These are phyloP conservation scores for Drosophila mimetica DNA, from an alignment of 2,888 invertebrate species.

Conservation along the genomic window DNA sequence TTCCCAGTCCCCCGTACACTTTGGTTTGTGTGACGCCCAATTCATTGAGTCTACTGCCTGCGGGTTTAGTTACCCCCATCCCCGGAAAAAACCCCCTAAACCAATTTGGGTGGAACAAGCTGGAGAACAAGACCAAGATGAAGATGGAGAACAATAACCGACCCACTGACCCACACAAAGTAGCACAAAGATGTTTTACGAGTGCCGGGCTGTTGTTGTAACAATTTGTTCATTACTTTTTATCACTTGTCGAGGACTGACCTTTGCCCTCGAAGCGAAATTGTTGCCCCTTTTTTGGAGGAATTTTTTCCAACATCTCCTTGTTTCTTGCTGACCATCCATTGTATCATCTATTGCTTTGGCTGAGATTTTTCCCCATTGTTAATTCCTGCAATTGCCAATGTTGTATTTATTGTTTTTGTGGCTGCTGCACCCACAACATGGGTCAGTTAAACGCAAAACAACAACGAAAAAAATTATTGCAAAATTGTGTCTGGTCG, in stretches of 20 bases:
- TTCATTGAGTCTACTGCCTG: conserved; percentile 60
- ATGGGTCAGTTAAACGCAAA: conserved; percentile 18
- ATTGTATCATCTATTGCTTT: conserved; percentile 64
- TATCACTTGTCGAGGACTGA: conserved; percentile 65
- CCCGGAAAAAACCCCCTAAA: conserved; percentile 36
- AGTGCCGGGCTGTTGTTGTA: conserved; percentile 59
- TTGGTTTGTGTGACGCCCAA: conserved; percentile 61
- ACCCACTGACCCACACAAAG: conserved; percentile 77
- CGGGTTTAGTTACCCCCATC: conserved; percentile 18
- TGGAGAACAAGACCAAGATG: conserved; percentile 4
- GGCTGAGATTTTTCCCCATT: conserved; percentile 54
- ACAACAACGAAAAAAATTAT: conserved; percentile 6
- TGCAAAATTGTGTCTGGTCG: conserved; percentile 40
- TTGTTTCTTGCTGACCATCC: conserved; percentile 25
- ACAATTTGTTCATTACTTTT: conserved; percentile 80
- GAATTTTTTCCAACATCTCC: neutral
- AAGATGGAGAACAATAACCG: conserved; percentile 36
- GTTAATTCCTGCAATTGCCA: conserved; percentile 64
- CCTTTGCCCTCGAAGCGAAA: conserved; percentile 66
- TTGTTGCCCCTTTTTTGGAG: conserved; percentile 68
- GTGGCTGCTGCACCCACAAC: conserved; percentile 37
- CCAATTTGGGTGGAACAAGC: conserved; percentile 55
- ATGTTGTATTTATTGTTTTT: conserved; percentile 28
- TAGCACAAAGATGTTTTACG: conserved; percentile 76
- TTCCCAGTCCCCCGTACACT: conserved; percentile 8